phyloP scores from a whole-genome alignment of 2,888 invertebrate genomes.

The Chorisops tibialis region DNA sequence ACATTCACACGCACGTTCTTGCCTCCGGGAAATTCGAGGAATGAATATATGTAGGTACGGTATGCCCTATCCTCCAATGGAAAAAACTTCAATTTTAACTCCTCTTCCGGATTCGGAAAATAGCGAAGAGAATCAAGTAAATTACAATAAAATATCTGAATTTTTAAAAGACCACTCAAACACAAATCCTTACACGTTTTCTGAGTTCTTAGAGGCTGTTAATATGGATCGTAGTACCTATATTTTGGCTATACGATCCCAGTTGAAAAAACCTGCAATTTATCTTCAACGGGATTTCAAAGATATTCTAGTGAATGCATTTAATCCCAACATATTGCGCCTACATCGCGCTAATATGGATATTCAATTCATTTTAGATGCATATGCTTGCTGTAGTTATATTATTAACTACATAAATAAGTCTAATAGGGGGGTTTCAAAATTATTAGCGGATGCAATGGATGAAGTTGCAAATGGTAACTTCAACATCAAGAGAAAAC shows the following conservation, averaged over 20 bases:
- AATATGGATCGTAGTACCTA: constrained; percentile 24
- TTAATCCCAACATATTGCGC: constrained; percentile 34
- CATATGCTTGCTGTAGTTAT: constrained; percentile 43
- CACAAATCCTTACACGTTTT: background rate
- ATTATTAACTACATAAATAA: constrained; percentile 40
- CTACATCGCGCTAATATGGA: constrained; percentile 42
- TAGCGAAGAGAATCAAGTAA: too few species aligned
- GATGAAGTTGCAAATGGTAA: constrained; percentile 38
- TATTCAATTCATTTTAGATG: constrained; percentile 43
- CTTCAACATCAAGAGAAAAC: constrained; percentile 34
- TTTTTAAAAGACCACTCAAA: background rate
- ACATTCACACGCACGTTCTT: too few species aligned
- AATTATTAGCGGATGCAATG: constrained; percentile 35
- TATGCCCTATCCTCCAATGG: too few species aligned
- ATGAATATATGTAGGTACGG: too few species aligned
- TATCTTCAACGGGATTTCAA: background rate
- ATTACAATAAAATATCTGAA: too few species aligned
- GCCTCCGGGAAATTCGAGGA: too few species aligned
- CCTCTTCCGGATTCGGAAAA: too few species aligned
- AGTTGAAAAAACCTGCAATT: constrained; percentile 14
- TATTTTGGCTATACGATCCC: constrained; percentile 32
- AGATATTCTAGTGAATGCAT: constrained; percentile 31
- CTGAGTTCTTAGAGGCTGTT: background rate
- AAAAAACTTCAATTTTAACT: too few species aligned
- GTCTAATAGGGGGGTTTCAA: constrained; percentile 30